Evolutionary conservation across 2,113 vertebrate genomes (phyloP), one percentile per base, ranked within the genome.

Genomic region (Danionella cerebrum): DNA sequence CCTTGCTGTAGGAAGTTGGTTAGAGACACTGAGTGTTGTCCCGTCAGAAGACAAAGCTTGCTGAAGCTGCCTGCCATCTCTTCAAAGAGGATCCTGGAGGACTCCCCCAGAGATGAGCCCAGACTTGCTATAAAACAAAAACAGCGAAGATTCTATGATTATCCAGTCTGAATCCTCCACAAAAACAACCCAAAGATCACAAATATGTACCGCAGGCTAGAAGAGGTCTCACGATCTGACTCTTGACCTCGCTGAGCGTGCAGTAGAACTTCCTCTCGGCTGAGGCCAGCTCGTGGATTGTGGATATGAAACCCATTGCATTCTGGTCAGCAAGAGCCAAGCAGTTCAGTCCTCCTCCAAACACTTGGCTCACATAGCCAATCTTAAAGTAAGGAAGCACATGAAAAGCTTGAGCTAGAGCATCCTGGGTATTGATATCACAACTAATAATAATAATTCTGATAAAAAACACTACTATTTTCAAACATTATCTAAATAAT

Each of bases 291-390:
- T 99, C 93, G 5, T 98, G 94, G 25, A 97, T 83, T 64, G 90
- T 92, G 14, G 91, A 89, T 52, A 97, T 93, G 66, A 94, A 94
- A 38, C 95, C 93, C 91, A 92, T 95, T 38, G 94, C 65, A 10
- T 97, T 97, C 70, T 85, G 90, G 84, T 98, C 93, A 41, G 89
- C 85, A 76, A 98, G 78, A 24, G 85, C 85, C 18, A 91, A 79
- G 73, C 88, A 96, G 71, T 67, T 87, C 54, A 88, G 84, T 41
- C 91, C 93, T 16, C 95, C 94, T 60, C 92, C 88, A 77, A 80
- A 83, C 70, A 98, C 83, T 45, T 82, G 90, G 84, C 89, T 94
- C 69, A 98, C 84, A 73, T 96, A 96, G 24, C 92, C 93, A 79
- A 96, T 79, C 96, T 98, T 75, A 18, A 51, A 13, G 11, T 25